Evolutionary conservation across 2,113 vertebrate genomes (phyloP).

Genomic region (Aplodontia rufa): DNA sequence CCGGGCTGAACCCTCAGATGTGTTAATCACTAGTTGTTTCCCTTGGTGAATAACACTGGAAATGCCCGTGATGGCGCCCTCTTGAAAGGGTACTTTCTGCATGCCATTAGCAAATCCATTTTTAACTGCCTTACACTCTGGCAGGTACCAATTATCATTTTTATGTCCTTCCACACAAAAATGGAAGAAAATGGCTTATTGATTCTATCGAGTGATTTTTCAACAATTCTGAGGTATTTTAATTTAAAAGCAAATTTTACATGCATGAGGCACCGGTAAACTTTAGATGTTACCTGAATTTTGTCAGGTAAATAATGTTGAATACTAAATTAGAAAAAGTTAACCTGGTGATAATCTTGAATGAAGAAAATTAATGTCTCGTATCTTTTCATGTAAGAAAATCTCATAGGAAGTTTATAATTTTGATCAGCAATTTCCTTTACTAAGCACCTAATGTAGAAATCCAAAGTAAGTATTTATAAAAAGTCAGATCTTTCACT

Average conservation of each 20-base stretch:
- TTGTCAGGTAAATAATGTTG: neutral
- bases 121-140: neutral
- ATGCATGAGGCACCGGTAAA: neutral
- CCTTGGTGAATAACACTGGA: neutral
- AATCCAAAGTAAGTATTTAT: neutral
- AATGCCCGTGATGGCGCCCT: neutral
- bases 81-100: neutral
- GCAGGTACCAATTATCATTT: neutral
- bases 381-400: neutral
- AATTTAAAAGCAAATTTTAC: neutral
- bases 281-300: neutral
- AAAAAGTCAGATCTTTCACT: neutral
- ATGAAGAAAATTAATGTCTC: neutral
- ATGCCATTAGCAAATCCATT: neutral
- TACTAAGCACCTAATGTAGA: neutral
- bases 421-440: neutral
- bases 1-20: neutral
- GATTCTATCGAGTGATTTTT: conserved; percentile 23
- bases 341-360: neutral
- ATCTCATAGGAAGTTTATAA: neutral
- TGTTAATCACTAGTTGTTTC: neutral
- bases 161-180: neutral
- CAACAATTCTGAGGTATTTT: neutral
- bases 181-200: neutral
- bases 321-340: neutral